Evolutionary conservation across 2,888 invertebrate genomes (phyloP), one percentile per base, ranked within the genome.

Genomic region (Hetaerina titia): DNA sequence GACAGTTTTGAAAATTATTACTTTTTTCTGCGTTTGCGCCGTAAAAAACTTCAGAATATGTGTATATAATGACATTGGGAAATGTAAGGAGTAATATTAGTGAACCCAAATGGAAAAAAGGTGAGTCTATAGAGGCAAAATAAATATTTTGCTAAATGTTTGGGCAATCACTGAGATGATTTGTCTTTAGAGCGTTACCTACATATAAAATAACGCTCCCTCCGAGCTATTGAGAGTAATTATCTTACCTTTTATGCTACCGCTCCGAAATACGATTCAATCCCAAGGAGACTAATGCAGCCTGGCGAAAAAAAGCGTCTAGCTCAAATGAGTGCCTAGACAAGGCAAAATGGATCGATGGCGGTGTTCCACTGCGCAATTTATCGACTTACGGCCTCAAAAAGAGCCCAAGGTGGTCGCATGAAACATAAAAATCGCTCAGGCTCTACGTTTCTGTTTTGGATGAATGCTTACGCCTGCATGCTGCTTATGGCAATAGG

Each of bases 291-390:
- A 81, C 81, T 31, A 81, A 81, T 31, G 81, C 81, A 69, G 56
- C 69, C 74, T 13, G 56, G 69, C 92, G n/a, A 64, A 74, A 92
- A 90, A 69, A 92, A 81, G 31, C 81, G 81, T 92, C 22, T 56
- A 74, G 92, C 69, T 64, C 92, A 92, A 92, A 92, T 92, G 56
- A 92, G 92, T 45, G 69, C 92, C 92, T 92, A 92, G 92, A 69
- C 81, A 11, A 92, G 69, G 56, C 13, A 92, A 69, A 64, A 69
- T 92, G 92, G 64, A 90, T 90, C 90, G 90, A 90, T 90, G n/a
- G 63, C 45, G 15, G 45, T 64, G 90, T 45, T 92, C 69, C 69
- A 74, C 92, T 92, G 92, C 92, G 92, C 92, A 92, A 92, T 92
- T 74, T 69, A 64, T 92, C 92, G 64, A 92, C 92, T 92, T 69